Evolutionary conservation across 2,797 vertebrate genomes (phyloP).

Genomic region (Heliangelus exortis): DNA sequence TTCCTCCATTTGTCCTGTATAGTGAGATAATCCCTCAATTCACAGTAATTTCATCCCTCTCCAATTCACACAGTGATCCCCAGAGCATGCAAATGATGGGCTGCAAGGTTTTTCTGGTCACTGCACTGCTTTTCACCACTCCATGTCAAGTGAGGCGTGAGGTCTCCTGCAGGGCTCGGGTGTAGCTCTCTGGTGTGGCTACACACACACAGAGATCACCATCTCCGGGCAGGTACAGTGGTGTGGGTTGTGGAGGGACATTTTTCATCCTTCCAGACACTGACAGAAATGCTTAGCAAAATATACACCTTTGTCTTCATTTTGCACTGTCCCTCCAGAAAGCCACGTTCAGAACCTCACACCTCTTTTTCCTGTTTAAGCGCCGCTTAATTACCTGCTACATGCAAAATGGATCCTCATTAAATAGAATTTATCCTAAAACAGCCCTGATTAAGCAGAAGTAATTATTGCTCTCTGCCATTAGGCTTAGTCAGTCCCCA

Average conservation of each 20-base stretch:
- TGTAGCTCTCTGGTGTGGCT: neutral
- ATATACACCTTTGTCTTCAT: neutral
- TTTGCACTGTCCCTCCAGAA: neutral
- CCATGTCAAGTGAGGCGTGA: neutral
- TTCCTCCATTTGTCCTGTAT: neutral
- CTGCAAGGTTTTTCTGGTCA: neutral
- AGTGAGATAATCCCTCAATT: constrained; percentile 2
- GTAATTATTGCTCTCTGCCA: constrained; percentile 56
- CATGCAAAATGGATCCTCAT: constrained; percentile 55
- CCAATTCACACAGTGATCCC: neutral
- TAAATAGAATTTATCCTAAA: constrained; percentile 54
- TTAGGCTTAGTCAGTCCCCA: constrained; percentile 44
- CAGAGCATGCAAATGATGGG: neutral
- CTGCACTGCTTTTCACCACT: neutral
- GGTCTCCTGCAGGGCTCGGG: neutral
- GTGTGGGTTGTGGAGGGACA: neutral
- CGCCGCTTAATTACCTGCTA: constrained; percentile 36
- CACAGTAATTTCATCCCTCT: neutral
- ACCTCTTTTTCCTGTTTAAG: constrained; percentile 21
- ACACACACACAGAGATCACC: neutral
- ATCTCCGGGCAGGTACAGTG: neutral
- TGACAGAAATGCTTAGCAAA: neutral
- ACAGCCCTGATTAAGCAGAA: constrained; percentile 51
- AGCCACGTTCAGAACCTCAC: neutral
- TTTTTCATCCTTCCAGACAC: neutral